Base-by-base conservation (phyloP, 2,888 invertebrate genomes). In the Ferdinandea cuprea region DNA sequence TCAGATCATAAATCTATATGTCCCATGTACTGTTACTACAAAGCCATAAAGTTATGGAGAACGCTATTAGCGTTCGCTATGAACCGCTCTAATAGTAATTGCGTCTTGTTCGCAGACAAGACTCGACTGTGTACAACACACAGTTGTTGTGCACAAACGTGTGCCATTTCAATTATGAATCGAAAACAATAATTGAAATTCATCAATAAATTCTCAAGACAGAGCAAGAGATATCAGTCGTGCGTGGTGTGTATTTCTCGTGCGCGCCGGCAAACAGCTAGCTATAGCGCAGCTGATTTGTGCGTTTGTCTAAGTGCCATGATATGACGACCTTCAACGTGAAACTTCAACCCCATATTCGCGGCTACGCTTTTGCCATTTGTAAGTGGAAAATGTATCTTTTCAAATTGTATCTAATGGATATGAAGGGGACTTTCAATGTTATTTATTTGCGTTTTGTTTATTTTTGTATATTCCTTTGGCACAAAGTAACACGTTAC, bases 111-210 rank as follows among this genome's bases (percentile, higher is more conserved):
- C 40, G 35, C 25, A 30, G 5, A 44, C 15, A n/a, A n/a, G n/a
- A n/a, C n/a, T n/a, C 6, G 48, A 42, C 30, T 2, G 5, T 46
- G 11, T 32, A 48, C 44, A n/a, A n/a, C n/a, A n/a, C n/a, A n/a
- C n/a, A n/a, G n/a, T n/a, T n/a, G n/a, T n/a, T n/a, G n/a, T n/a
- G n/a, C n/a, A 9, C 19, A 44, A 19, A 44, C 44, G 68, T 61
- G 59, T 40, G 59, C 76, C 46, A 48, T 76, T 74, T 59, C 15
- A 63, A 66, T 58, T 80, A 72, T 80, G 63, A 80, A 25, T 3
- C 25, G 25, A 25, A 69, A 73, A 76, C 21, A 61, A 66, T 77
- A 77, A 81, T 81, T 81, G 69, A 76, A 81, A 81, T 76, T 81
- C 81, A 81, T 72, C 77, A 76, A 72, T 77, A 77, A n/a, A 77